Evolutionary conservation across 2,888 invertebrate genomes (phyloP).

Genomic region (Euplagia quadripunctaria): DNA sequence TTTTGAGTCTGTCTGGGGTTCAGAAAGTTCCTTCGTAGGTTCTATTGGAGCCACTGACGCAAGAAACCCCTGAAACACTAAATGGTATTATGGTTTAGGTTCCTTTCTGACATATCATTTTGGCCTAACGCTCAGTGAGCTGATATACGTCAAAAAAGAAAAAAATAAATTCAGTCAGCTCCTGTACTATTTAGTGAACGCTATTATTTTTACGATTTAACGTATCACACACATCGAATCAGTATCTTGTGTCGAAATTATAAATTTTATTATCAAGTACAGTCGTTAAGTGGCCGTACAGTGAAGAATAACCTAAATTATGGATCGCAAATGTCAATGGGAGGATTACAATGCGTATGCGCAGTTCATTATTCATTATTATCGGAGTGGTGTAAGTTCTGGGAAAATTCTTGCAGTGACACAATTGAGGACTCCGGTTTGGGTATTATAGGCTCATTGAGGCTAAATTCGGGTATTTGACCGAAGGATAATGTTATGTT

Average conservation of each 20-base stretch:
- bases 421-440: slow-evolving; percentile 20
- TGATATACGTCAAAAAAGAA: neutral
- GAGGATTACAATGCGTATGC: slow-evolving; percentile 53
- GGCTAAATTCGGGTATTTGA: neutral
- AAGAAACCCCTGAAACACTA: no score
- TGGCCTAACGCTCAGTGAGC: no score
- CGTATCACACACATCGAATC: slow-evolving; percentile 27
- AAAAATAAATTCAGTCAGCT: slow-evolving; percentile 10
- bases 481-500: neutral
- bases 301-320: slow-evolving; percentile 52
- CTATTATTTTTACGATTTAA: slow-evolving; percentile 32
- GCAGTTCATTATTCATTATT: slow-evolving; percentile 48
- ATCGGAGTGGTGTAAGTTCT: slow-evolving; percentile 30
- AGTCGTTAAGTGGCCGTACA: slow-evolving; percentile 43
- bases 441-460: neutral
- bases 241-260: slow-evolving; percentile 40
- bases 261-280: slow-evolving; percentile 31
- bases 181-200: neutral
- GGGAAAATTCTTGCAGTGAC: slow-evolving; percentile 26
- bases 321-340: slow-evolving; percentile 54
- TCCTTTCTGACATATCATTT: no score
- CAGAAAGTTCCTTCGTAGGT: no score
- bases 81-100: no score
- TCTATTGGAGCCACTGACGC: no score
- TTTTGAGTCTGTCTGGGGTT: no score